A percentile compares a stretch with the other conserved stretches of the same genome.
Evolutionary conservation across 2,113 vertebrate genomes (phyloP).

Genomic region (Pachypanchax playfairii): DNA sequence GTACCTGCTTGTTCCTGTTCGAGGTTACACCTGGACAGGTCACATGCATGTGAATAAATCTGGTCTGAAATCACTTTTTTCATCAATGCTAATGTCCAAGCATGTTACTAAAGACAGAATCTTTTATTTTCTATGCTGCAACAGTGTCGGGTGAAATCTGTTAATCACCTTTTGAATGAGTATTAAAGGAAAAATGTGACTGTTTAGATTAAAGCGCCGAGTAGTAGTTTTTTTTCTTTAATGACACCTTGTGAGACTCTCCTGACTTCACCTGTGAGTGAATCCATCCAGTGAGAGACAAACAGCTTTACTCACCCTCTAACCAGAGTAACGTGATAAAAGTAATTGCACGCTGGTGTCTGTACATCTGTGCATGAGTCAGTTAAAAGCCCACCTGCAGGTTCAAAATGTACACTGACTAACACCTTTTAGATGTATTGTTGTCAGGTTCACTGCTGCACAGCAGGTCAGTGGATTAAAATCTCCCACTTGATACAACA

Average conservation of each 20-base stretch:
- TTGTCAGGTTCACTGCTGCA: conserved; percentile 18
- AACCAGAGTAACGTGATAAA: conserved; percentile 38
- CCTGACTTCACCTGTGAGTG: conserved; percentile 44
- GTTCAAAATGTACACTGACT: conserved; percentile 36
- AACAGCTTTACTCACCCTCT: conserved; percentile 60
- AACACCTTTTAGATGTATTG: conserved; percentile 30
- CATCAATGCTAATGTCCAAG: too few species aligned
- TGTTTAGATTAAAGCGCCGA: too few species aligned
- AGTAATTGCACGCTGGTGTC: conserved; percentile 38
- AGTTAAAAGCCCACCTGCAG: conserved; percentile 52
- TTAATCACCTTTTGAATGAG: too few species aligned
- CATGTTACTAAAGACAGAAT: too few species aligned
- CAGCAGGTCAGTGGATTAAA: conserved; percentile 1
- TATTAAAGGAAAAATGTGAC: too few species aligned
- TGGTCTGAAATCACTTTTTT: too few species aligned
- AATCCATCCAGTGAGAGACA: conserved; percentile 35
- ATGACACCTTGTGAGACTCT: not conserved
- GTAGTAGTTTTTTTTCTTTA: too few species aligned
- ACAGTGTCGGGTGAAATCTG: too few species aligned
- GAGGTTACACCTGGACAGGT: too few species aligned
- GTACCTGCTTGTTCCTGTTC: too few species aligned
- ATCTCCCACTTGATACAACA: conserved; percentile 2
- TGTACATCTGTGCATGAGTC: conserved; percentile 47
- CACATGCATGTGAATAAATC: too few species aligned
- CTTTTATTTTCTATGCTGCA: too few species aligned